A percentile compares a stretch with the other conserved stretches of the same genome.
These are phyloP conservation scores for Cepaea hortensis DNA, from an alignment of 2,888 invertebrate species.

Conservation along the genomic window DNA sequence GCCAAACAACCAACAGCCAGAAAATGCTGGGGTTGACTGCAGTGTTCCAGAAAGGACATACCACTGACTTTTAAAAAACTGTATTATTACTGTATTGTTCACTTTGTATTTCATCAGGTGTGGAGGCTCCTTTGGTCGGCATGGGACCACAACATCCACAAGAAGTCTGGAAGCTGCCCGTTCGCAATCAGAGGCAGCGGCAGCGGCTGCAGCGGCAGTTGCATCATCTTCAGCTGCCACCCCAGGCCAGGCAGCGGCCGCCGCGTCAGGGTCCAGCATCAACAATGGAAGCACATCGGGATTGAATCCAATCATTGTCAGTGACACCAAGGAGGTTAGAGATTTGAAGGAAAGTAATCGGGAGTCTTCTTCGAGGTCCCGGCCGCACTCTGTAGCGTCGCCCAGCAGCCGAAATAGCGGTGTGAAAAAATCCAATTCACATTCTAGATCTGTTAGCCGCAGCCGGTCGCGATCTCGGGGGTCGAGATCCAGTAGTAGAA, in stretches of 20 bases:
- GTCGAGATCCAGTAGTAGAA: slow-evolving; percentile 72
- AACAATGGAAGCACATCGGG: not conserved
- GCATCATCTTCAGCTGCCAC: not conserved
- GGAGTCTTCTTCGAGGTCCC: slow-evolving; percentile 27
- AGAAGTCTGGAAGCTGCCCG: slow-evolving; percentile 46
- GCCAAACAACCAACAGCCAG: too few species aligned
- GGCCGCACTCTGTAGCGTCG: slow-evolving; percentile 44
- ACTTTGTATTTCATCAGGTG: slow-evolving; percentile 3
- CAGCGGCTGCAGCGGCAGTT: slow-evolving; percentile 28
- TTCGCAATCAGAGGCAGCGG: slow-evolving; percentile 46
- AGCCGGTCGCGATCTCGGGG: slow-evolving; percentile 64
- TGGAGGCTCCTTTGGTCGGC: slow-evolving; percentile 46
- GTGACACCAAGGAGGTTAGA: slow-evolving; percentile 27
- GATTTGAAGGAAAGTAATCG: slow-evolving; percentile 32
- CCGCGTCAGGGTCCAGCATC: not conserved
- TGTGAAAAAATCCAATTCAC: slow-evolving; percentile 57
- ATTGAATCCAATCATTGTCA: slow-evolving; percentile 28
- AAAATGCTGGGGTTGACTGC: too few species aligned
- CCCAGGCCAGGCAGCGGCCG: not conserved
- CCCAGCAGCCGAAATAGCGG: slow-evolving; percentile 58
- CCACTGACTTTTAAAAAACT: too few species aligned
- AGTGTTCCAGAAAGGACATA: too few species aligned
- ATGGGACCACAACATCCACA: slow-evolving; percentile 45
- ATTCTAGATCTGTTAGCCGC: slow-evolving; percentile 64
- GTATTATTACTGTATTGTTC: not conserved